Evolutionary conservation across 2,888 invertebrate species (phyloP), one percentile per base, ranked within the genome.

Genomic region (Baronia brevicornis): DNA sequence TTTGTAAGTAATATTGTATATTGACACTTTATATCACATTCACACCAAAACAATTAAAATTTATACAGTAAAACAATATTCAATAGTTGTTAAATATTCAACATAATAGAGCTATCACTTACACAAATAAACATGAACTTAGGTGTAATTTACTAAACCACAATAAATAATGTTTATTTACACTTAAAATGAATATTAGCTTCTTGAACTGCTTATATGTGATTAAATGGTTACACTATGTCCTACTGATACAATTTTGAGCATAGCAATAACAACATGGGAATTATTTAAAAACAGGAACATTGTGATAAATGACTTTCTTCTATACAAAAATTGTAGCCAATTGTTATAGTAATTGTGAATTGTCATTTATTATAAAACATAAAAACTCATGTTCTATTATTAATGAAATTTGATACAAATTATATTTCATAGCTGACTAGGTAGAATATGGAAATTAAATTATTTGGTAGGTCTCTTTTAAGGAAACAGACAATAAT

Each of bases 11-110:
- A 72, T 77, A 61, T 73, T 78, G 70, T 82, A 78, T 80, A 80
- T 80, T 80, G 77, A 80, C 71, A 75, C 68, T 67, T 71, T 68
- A 70, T 68, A 74, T 77, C 77, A 75, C 73, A 68, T 77, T 65
- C 80, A 82, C 80, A 72, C 77, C 62, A 78, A 70, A 82, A 80
- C 78, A 72, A 67, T 74, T 77, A 80, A 69, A 82, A 74, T 78
- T 75, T 77, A 78, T 68, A 79, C 60, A 63, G 67, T 68, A 73
- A 68, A 70, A 74, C 69, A 75, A 71, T 74, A 72, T 64, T 71
- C 63, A 65, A 63, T 64, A 46, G 51, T 66, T 63, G 62, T 70
- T 73, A 72, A 72, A 73, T 73, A 71, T 60, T 71, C 64, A 80
- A 80, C 75, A 68, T 70, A 75, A 74, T 70, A 77, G 48, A 75